Conservation (phyloP, 2,113 vertebrate species). For the Nipponia nippon region DNA sequence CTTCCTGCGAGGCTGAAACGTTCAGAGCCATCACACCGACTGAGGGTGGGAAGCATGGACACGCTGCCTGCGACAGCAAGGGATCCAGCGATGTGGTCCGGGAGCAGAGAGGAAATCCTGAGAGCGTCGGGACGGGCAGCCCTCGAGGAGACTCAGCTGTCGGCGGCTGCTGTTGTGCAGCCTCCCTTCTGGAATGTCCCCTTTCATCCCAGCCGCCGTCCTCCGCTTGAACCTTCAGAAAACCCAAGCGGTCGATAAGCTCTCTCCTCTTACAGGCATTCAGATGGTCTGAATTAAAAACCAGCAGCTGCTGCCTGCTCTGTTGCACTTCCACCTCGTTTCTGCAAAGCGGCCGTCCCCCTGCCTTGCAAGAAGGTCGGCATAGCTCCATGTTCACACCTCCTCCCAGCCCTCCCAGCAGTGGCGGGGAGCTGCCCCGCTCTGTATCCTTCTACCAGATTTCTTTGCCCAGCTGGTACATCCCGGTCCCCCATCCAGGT, state of each 20-base stretch:
- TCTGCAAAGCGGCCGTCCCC: not conserved
- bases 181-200: not conserved
- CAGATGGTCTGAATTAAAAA: not conserved
- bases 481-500: rapidly evolving
- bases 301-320: not conserved
- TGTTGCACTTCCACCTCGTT: not conserved
- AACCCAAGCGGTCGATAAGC: not conserved
- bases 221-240: not conserved
- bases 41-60: not conserved
- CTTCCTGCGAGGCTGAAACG: not conserved
- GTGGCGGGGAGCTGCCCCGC: rapidly evolving
- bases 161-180: not conserved
- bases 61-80: rapidly evolving
- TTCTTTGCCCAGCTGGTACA: not conserved
- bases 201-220: not conserved
- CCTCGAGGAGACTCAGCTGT: not conserved
- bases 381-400: rapidly evolving
- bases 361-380: not conserved
- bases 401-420: not conserved
- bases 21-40: rapidly evolving
- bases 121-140: not conserved
- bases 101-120: not conserved
- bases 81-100: rapidly evolving
- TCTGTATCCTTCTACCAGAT: not conserved
- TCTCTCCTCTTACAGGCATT: not conserved